Conservation (phyloP, 2,888 invertebrate genomes). For the Heliconius charithonia region DNA sequence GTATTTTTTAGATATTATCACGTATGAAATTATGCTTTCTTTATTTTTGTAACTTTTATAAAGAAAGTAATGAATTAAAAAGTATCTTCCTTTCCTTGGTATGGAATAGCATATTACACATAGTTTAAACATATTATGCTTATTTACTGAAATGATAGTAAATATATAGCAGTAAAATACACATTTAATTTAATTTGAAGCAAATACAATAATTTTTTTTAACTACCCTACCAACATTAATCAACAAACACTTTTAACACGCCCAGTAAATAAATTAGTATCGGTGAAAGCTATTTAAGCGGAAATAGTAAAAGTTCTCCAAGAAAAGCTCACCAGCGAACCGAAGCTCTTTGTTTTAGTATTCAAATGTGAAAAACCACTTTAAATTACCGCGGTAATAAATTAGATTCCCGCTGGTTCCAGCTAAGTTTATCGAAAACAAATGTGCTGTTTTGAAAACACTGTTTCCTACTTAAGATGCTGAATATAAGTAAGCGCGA, state of each 20-base stretch:
- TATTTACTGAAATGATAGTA: too few species aligned
- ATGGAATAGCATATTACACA: too few species aligned
- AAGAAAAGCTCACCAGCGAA: constrained; percentile 28
- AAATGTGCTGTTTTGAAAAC: constrained; percentile 28
- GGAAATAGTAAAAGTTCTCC: constrained; percentile 29
- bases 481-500: neutral
- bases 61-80: too few species aligned
- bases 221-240: constrained; percentile 11
- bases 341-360: constrained; percentile 50
- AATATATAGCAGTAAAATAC: neutral
- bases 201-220: neutral
- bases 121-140: too few species aligned
- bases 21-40: too few species aligned
- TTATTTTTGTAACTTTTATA: too few species aligned
- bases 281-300: constrained; percentile 60
- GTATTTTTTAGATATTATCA: too few species aligned
- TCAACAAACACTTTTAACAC: constrained; percentile 51
- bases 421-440: constrained; percentile 34
- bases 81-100: too few species aligned
- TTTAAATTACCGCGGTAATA: constrained; percentile 35
- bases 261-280: constrained; percentile 60
- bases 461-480: constrained; percentile 20
- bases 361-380: constrained; percentile 49
- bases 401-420: constrained; percentile 46
- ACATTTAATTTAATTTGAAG: neutral